Evolutionary conservation across 1,140 invertebrate genomes (phyloP).

Genomic region (Sycobia sp.): DNA sequence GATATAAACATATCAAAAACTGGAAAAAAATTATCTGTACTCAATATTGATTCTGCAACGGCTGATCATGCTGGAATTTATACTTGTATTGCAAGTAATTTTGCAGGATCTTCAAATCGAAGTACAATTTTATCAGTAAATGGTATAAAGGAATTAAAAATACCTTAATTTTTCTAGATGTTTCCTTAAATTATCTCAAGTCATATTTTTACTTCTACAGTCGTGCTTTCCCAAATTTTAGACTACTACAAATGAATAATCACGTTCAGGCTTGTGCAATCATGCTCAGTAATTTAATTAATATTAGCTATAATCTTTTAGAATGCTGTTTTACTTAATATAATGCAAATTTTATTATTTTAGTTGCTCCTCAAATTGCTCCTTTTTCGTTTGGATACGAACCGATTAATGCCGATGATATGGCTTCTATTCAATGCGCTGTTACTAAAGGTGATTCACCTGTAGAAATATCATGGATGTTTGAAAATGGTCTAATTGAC

Average conservation of each 20-base stretch:
- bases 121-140: conserved; percentile 75
- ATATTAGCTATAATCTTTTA: neutral
- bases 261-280: no score
- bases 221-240: no score
- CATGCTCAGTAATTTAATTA: no score
- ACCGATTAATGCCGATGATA: conserved; percentile 71
- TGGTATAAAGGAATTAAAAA: conserved; percentile 67
- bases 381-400: conserved; percentile 76
- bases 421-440: conserved; percentile 68
- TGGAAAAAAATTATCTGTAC: conserved; percentile 76
- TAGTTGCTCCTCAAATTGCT: conserved; percentile 74
- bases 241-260: no score
- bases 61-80: conserved; percentile 79
- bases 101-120: conserved; percentile 73
- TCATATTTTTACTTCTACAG: no score
- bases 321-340: neutral
- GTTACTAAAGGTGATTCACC: conserved; percentile 76
- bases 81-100: conserved; percentile 78
- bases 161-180: neutral
- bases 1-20: conserved; percentile 76
- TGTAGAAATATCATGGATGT: conserved; percentile 72
- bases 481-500: conserved; percentile 62
- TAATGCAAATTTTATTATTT: no score
- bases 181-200: neutral
- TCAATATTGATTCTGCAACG: conserved; percentile 79